Evolutionary conservation across 2,888 invertebrate genomes (phyloP).

Genomic region (Tenthredo mesomela): DNA sequence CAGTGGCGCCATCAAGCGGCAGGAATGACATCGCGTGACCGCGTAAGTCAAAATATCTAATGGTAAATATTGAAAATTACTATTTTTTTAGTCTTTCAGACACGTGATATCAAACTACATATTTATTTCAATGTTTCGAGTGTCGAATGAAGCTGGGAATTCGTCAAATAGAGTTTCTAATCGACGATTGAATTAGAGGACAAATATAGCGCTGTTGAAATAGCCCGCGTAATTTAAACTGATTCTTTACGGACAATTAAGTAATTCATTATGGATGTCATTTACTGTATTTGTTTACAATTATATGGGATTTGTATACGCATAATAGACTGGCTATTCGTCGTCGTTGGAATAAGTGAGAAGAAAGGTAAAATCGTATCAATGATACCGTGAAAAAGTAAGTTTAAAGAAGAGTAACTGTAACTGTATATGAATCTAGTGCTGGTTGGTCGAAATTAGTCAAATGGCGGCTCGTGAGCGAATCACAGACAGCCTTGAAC

Average conservation of each 20-base stretch:
- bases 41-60: neutral
- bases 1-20: constrained; percentile 20
- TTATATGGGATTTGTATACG: neutral
- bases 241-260: neutral
- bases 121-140: neutral
- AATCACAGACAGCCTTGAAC: neutral
- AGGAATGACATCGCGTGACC: neutral
- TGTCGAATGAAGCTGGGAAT: neutral
- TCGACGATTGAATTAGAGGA: neutral
- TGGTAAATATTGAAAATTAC: neutral
- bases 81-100: neutral
- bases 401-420: neutral
- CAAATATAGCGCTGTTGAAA: neutral
- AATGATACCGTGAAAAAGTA: neutral
- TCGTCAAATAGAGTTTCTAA: neutral
- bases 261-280: neutral
- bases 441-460: neutral
- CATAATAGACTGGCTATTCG: neutral
- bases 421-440: neutral
- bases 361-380: neutral
- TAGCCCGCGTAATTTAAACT: neutral
- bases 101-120: neutral
- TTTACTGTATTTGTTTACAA: neutral
- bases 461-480: constrained; percentile 1
- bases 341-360: neutral